phyloP scores from a whole-genome alignment of 2,113 vertebrate species.

The Gallinago undulata region DNA sequence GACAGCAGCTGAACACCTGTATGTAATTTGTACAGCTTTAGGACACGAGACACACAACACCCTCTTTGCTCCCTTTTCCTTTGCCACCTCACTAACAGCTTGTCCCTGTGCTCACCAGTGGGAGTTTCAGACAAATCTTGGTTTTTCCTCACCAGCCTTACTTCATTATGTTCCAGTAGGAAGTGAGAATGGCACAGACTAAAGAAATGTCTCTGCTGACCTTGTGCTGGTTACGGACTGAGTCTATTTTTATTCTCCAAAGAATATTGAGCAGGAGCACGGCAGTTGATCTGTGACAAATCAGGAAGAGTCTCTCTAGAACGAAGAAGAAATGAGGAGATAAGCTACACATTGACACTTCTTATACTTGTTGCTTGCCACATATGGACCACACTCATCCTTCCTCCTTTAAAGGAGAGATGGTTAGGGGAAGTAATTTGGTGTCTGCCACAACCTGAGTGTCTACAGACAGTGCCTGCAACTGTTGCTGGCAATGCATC shows the following conservation, averaged over 20 bases:
- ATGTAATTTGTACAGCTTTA: accelerated
- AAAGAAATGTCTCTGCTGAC: neutral
- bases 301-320: neutral
- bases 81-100: neutral
- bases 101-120: neutral
- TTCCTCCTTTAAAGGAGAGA: neutral
- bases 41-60: accelerated
- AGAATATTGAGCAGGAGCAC: neutral
- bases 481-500: neutral
- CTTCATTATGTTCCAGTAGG: neutral
- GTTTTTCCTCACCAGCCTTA: neutral
- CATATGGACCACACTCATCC: accelerated
- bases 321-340: neutral
- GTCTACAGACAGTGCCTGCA: neutral
- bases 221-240: neutral
- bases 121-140: neutral
- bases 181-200: neutral
- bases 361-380: neutral
- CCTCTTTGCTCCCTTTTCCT: neutral
- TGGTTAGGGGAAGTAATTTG: neutral
- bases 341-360: neutral
- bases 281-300: neutral
- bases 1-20: neutral
- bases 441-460: neutral
- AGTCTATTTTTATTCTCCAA: neutral